Evolutionary conservation across 2,888 invertebrate species (phyloP), one percentile per base, ranked within the genome.

Genomic region (Yponomeuta malinellus): DNA sequence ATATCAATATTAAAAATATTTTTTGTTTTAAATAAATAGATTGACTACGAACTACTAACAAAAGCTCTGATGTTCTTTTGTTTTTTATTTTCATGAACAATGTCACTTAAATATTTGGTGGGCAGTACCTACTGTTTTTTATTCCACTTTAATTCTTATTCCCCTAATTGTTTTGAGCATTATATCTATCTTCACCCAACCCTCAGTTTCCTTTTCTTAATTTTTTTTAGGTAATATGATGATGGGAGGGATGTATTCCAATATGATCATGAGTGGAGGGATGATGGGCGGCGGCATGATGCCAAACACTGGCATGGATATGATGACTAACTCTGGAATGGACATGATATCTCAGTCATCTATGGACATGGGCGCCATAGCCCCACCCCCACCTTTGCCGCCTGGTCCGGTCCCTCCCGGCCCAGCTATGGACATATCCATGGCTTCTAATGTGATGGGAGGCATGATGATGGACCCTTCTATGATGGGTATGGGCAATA

Each of bases 151-250:
- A 23, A 23, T 0, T 23, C 23, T 23, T 23, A 23, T 23, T 23
- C 23, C 23, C 23, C 23, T 23, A 23, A 23, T 23, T 23, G 23
- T 23, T 23, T 23, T 23, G 23, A 23, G 23, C 23, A 23, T 23
- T 23, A 23, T 23, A 23, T 23, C 23, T 23, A 23, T 23, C 23
- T 23, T 23, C 23, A 23, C 23, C 23, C 23, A 23, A 23, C 52
- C 52, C 15, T 59, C 3, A 8, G 52, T 12, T 59, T 59, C 15
- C 15, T 1, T 59, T 59, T 59, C 15, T 12, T 66, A 43, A 23
- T 33, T 43, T 23, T 71, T 43, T 72, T 71, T 72, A 90, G 90
- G 89, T 12, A 89, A 89, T 73, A 87, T 91, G 85, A 85, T 91
- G 82, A 83, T 86, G 81, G 75, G 79, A 59, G 78, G 79, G 84